Evolutionary conservation across 2,888 invertebrate species (phyloP), one percentile per base, ranked within the genome.

Genomic region (Strigamia transsilvanica): DNA sequence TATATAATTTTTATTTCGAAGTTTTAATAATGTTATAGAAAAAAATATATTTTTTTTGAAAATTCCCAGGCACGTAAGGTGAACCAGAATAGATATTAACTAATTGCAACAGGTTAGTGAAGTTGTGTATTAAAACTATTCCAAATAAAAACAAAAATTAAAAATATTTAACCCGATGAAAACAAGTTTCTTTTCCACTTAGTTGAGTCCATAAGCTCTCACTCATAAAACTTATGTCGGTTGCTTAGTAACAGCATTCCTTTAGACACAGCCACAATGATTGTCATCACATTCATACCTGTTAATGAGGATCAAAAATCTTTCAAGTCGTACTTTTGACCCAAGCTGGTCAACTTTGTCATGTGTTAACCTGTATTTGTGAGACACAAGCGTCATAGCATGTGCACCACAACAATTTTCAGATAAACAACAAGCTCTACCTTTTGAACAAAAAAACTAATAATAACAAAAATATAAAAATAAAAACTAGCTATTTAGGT

Each of bases 291-390:
- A 42, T 42, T 42, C 42, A 46, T 46, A 46, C 13, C 46, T 46
- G 15, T 46, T 46, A 46, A 46, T 46, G 46, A 46, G 46, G 46
- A 13, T n/a, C 12, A n/a, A 46, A 46, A n/a, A 46, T 46, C 46
- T 46, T 46, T 46, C 46, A 46, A 46, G 46, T 46, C 46, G 46
- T 46, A 46, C 46, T 46, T 46, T 46, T 46, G 46, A 46, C 46
- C 46, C 46, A n/a, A 46, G 46, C 15, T 46, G 46, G 46, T 46
- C 46, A 46, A 46, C 46, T 46, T 46, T 46, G 46, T 46, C 46
- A 46, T 46, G 46, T 46, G n/a, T 46, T 46, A 46, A 46, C 46
- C 46, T 46, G 46, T n/a, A 46, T 46, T 12, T 46, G 46, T n/a
- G 15, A 46, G 46, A 5, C 46, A 46, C 15, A 46, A 15, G 13